These are phyloP conservation scores for Eilema caniola DNA, from an alignment of 2,888 invertebrate species.

Conservation along the genomic window DNA sequence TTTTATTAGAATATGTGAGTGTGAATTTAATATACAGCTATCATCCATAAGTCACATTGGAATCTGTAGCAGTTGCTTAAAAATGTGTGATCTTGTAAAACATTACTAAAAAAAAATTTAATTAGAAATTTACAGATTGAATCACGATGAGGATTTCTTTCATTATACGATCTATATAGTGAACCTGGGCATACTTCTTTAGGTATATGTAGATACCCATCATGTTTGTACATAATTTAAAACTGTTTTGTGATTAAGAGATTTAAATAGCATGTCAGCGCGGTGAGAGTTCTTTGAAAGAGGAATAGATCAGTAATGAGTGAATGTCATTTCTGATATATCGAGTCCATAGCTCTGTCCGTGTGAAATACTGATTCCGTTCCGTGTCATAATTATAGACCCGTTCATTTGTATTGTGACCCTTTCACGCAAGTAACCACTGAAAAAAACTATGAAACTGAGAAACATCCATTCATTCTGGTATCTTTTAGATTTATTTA, in stretches of 20 bases:
- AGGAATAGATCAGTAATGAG: neutral
- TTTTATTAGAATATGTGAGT: neutral
- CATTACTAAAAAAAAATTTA: neutral
- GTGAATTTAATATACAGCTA: neutral
- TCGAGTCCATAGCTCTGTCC: neutral
- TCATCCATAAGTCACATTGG: neutral
- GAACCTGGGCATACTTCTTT: too few relatives aligned
- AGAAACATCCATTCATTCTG: neutral
- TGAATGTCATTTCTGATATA: neutral
- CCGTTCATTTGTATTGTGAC: too few relatives aligned
- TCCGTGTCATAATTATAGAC: neutral
- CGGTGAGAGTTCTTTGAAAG: neutral
- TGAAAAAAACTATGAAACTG: too few relatives aligned
- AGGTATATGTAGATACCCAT: too few relatives aligned
- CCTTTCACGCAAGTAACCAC: too few relatives aligned
- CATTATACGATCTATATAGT: too few relatives aligned
- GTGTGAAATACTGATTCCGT: neutral
- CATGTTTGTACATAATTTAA: neutral
- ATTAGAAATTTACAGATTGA: neutral
- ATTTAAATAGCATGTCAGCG: neutral
- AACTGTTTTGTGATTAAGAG: neutral
- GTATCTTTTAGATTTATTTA: neutral
- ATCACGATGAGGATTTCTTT: neutral
- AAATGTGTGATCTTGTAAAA: neutral
- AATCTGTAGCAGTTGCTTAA: neutral